Evolutionary conservation across 2,797 vertebrate genomes (phyloP).

Genomic region (Cynopterus sphinx): DNA sequence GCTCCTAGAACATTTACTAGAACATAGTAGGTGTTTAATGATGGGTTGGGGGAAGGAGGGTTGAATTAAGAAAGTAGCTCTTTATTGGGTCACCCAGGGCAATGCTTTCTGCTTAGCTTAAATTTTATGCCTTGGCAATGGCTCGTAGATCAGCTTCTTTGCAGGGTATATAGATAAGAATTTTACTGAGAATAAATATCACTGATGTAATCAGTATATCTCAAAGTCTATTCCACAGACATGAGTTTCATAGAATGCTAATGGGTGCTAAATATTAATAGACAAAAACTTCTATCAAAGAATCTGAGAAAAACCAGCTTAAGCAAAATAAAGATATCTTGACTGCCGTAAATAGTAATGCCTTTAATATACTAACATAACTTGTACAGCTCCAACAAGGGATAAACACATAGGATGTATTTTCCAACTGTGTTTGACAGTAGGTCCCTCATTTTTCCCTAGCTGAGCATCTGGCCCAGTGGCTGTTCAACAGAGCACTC

Average conservation of each 20-base stretch:
- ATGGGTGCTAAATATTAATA: not conserved
- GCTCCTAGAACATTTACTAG: not conserved
- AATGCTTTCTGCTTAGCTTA: not conserved
- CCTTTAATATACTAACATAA: not conserved
- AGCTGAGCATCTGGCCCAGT: not conserved
- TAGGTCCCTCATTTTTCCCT: not conserved
- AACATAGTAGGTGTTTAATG: not conserved
- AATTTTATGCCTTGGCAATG: not conserved
- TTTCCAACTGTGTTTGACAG: constrained; percentile 10
- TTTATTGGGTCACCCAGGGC: not conserved
- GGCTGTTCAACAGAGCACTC: not conserved
- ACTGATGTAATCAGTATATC: not conserved
- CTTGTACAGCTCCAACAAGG: not conserved
- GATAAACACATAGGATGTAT: not conserved
- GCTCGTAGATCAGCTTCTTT: not conserved
- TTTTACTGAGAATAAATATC: not conserved
- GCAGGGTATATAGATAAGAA: not conserved
- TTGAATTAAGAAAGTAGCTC: not conserved
- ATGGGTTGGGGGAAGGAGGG: not conserved
- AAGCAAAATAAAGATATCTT: constrained; percentile 14
- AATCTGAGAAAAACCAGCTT: not conserved
- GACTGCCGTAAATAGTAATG: not conserved
- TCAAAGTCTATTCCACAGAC: not conserved
- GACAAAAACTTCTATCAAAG: not conserved
- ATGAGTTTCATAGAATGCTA: not conserved